Conservation (phyloP, 2,113 vertebrate genomes). For the Myiopsitta monachus region DNA sequence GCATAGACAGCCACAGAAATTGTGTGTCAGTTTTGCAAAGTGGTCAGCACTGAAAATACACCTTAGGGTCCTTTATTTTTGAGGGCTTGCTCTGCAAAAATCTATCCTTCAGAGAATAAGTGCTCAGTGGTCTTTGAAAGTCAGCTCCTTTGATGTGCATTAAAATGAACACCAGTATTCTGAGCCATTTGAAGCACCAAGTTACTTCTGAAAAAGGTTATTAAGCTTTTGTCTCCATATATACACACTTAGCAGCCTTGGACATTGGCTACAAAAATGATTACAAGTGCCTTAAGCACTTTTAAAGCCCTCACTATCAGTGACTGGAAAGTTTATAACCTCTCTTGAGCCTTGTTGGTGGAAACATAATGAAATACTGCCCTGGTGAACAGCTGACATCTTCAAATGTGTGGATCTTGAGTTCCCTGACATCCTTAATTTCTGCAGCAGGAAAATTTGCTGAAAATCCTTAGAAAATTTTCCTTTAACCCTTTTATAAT, state of each 20-base stretch:
- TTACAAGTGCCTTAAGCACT: not conserved
- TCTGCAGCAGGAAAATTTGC: not conserved
- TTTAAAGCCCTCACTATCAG: not conserved
- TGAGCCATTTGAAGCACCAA: not conserved
- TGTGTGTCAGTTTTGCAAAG: not conserved
- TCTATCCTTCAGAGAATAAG: not conserved
- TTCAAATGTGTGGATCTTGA: not conserved
- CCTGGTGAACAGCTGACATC: not conserved
- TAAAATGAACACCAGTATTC: not conserved
- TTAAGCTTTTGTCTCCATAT: not conserved
- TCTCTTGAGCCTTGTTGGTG: not conserved
- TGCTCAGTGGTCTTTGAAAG: not conserved
- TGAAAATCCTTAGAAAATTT: not conserved
- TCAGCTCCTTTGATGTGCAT: not conserved
- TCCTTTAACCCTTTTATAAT: not conserved
- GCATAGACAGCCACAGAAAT: not conserved
- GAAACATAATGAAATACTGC: conserved; percentile 1
- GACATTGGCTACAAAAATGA: not conserved
- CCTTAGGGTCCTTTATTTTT: not conserved
- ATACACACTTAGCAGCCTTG: not conserved
- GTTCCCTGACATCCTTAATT: not conserved
- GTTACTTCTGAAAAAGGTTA: not conserved
- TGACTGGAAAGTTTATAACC: conserved; percentile 5
- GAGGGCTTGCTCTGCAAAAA: not conserved
- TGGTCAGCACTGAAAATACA: not conserved